Evolutionary conservation across 1,140 invertebrate species (phyloP).

Genomic region (Pararge aegeria): DNA sequence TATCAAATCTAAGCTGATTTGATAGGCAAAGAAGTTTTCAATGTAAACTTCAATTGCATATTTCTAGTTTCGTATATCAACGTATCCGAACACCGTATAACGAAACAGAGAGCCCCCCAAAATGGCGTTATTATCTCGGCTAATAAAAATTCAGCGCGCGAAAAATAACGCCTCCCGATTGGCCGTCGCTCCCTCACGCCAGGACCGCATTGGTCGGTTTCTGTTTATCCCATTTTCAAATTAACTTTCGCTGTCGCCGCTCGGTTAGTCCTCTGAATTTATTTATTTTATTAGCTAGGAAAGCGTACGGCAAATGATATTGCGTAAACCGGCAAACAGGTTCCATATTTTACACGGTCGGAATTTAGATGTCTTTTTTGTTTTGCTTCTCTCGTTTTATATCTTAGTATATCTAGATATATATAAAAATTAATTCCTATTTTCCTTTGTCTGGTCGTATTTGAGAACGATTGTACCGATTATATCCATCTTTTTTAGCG

Average conservation of each 20-base stretch:
- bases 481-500: too few relatives aligned
- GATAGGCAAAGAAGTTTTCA: too few relatives aligned
- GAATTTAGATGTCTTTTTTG: conserved; percentile 23
- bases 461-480: too few relatives aligned
- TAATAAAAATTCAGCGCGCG: conserved; percentile 79
- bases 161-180: conserved; percentile 63
- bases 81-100: neutral
- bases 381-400: neutral
- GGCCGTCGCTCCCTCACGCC: conserved; percentile 55
- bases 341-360: conserved; percentile 25
- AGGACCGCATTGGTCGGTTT: conserved; percentile 57
- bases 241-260: conserved; percentile 75
- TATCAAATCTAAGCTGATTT: too few relatives aligned
- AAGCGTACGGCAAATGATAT: conserved; percentile 31
- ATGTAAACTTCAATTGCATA: conserved; percentile 24
- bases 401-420: too few relatives aligned
- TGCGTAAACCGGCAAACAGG: conserved; percentile 5
- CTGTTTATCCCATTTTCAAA: conserved; percentile 78
- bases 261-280: conserved; percentile 68
- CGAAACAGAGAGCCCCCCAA: conserved; percentile 49
- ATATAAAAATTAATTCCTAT: too few relatives aligned
- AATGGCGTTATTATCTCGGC: conserved; percentile 76
- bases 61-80: neutral
- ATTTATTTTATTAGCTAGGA: conserved; percentile 65
- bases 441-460: too few relatives aligned